Evolutionary conservation across 2,113 vertebrate genomes (phyloP), one percentile per base, ranked within the genome.

Genomic region (Chroicocephalus ridibundus): DNA sequence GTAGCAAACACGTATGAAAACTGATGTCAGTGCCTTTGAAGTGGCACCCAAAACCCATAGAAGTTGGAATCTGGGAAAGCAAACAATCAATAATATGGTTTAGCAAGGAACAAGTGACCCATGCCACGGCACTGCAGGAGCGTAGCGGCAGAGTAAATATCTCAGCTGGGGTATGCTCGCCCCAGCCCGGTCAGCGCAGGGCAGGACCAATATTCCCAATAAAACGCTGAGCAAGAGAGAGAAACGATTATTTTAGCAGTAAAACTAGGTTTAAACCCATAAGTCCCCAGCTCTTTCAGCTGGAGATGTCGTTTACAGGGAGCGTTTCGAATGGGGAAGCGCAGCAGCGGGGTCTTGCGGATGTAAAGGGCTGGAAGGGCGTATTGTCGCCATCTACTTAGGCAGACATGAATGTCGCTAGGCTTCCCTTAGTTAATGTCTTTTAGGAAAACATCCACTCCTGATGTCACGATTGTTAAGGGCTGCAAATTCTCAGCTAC

Each of bases 101-200:
- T 55, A n/a, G 47, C 40, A 18, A 54, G 54, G 57, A 42, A 40
- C 15, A 46, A 13, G 6, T 55, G 60, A 36, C 40, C 19, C 12
- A 1, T 18, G 49, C 20, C 44, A 32, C 0, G 1, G 64, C 31
- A 26, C 64, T 47, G 46, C 36, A 65, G 61, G 61, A 79, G 14
- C 26, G 17, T 1, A 47, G 79, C 2, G 9, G 17, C 38, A 24
- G 46, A 49, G 9, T 25, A 54, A 29, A 61, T 15, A 55, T 13
- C 65, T 61, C 51, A 6, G 32, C 1, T 0, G 0, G 21, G 12
- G 5, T 44, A 6, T 8, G 27, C 60, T 57, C 44, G 31, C 19
- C 36, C 34, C 22, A 60, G 47, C 80, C 19, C 42, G 13, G 14
- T 8, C 24, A 51, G 14, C 1, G 3, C 38, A 15, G 36, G 40